Conservation (phyloP, 1,140 invertebrate genomes). For the Hycleus cichorii region DNA sequence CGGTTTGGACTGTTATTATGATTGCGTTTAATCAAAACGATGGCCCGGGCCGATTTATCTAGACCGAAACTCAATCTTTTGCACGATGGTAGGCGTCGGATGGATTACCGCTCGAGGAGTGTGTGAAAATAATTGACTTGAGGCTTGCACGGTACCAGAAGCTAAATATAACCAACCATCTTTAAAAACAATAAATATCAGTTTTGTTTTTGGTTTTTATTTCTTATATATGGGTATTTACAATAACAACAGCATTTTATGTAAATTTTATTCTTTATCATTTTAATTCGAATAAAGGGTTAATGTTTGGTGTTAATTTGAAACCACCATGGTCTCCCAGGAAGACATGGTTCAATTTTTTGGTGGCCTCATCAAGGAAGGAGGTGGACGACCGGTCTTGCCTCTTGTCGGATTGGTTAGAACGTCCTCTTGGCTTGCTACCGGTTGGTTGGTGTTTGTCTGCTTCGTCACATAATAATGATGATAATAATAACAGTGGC, state of each 20-base stretch:
- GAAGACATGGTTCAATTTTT: constrained; percentile 17
- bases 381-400: constrained; percentile 20
- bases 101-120: neutral
- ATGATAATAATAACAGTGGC: constrained; percentile 32
- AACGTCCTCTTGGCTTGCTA: constrained; percentile 11
- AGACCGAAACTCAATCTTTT: neutral
- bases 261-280: too few relatives aligned
- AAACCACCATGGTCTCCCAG: neutral
- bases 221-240: too few relatives aligned
- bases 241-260: too few relatives aligned
- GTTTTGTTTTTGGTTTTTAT: too few relatives aligned
- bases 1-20: constrained; percentile 11
- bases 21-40: constrained; percentile 11
- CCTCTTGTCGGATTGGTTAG: constrained; percentile 13
- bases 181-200: too few relatives aligned
- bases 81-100: constrained; percentile 2
- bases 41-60: constrained; percentile 14
- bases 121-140: too few relatives aligned
- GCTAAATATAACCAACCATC: too few relatives aligned
- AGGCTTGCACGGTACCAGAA: too few relatives aligned
- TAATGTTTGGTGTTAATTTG: too few relatives aligned
- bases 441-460: constrained; percentile 22
- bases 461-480: constrained; percentile 29
- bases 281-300: too few relatives aligned
- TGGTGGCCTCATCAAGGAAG: constrained; percentile 16